Evolutionary conservation across 1,140 invertebrate species (phyloP), one percentile per base, ranked within the genome.

Genomic region (Spodoptera frugiperda): DNA sequence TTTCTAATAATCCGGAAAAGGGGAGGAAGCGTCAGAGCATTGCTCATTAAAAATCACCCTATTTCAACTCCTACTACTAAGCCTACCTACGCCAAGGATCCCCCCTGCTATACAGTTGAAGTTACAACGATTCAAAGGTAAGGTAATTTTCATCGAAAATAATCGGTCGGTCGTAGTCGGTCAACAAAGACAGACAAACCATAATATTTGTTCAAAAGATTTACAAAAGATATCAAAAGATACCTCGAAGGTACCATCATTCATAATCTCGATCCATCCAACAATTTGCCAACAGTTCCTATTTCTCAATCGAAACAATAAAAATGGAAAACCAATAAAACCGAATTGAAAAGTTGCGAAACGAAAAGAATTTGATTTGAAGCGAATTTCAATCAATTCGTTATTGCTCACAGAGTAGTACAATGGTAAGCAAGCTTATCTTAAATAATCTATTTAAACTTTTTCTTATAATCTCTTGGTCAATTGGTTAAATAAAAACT

Each of bases 271-370:
- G 46, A 33, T 51, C 8, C 19, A 61, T 33, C 14, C 39, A 53
- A 67, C 51, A 78, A 71, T 71, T 51, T 59, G 46, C 57, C 39
- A 67, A 70, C 76, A 77, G 63, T 25, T 25, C 25, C 25, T 48
- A 80, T 84, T 84, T 84, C 78, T 74, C 77, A 84, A 84, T 67
- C 63, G 80, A 59, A 49, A 33, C 73, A 78, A 89, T 89, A 90
- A 91, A 92, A 92, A 78, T 44, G 74, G 74, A 85, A 87, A 88
- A 84, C 78, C 78, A 86, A 92, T 88, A 91, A 91, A 86, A 75
- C 74, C 54, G 21, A 79, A 89, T 89, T 88, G 78, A 82, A 39
- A 86, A 84, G 80, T 92, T 91, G 79, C 81, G 84, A 87, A 91
- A 90, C 85, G 67, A 75, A 65, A 72, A 63, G 76, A 80, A 88